A percentile compares a stretch with the other conserved stretches of the same genome.
Conservation (phyloP, 2,113 vertebrate genomes). For the Phyllostomus hastatus region DNA sequence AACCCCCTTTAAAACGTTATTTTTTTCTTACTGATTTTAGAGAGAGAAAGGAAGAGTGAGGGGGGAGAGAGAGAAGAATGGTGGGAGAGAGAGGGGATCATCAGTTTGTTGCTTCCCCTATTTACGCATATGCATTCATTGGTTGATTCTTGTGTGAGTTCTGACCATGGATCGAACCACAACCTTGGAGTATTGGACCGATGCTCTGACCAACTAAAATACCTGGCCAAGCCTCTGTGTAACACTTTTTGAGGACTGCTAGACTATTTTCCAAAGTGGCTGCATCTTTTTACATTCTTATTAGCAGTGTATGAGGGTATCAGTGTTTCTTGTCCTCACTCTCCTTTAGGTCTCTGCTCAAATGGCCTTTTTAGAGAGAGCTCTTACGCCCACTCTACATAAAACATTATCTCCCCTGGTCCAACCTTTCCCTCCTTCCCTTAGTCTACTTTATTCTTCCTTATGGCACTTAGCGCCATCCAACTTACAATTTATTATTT, state of each 20-base stretch:
- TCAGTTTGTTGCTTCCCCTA: too few relatives aligned
- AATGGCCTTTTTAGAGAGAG: background rate
- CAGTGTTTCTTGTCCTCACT: background rate
- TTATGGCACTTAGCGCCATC: background rate
- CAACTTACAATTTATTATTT: background rate
- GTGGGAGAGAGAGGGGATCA: too few relatives aligned
- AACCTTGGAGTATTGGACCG: too few relatives aligned
- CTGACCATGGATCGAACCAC: too few relatives aligned
- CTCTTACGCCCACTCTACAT: too few relatives aligned
- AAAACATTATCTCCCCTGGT: accelerated
- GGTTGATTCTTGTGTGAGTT: too few relatives aligned
- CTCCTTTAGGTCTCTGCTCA: background rate
- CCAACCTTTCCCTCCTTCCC: background rate
- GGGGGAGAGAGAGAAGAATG: too few relatives aligned
- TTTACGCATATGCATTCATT: too few relatives aligned
- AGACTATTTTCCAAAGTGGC: background rate
- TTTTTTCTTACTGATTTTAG: too few relatives aligned
- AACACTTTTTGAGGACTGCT: background rate
- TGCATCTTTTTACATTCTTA: background rate
- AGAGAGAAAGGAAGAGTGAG: too few relatives aligned
- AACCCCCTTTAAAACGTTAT: background rate
- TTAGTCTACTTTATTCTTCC: background rate
- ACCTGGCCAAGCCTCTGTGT: background rate
- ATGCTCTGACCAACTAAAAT: too few relatives aligned
- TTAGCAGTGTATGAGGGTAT: background rate